Base-by-base conservation (phyloP, 2,113 vertebrate species). In the Dromiciops gliroides region DNA sequence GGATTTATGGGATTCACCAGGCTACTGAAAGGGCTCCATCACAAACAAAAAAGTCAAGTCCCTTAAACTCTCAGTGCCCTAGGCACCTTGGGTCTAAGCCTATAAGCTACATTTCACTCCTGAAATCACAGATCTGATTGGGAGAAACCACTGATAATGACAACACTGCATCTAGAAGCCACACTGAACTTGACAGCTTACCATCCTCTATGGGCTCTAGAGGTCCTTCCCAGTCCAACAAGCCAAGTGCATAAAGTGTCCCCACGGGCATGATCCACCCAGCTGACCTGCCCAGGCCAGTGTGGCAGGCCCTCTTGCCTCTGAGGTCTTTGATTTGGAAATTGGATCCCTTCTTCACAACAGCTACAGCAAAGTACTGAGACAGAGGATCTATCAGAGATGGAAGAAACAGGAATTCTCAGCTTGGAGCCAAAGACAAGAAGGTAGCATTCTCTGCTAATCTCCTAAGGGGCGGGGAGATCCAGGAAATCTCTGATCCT, bases 181-280 rank as follows among this genome's bases (percentile, higher is more conserved):
- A 83, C 67, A 37, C 26, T 67, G 56, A 14, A 67, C 31, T 37
- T 37, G 60, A 12, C 60, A 67, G 12, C 67, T 83, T 83, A 83
- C 67, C 37, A 2, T 83, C 67, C 19, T 83, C 67, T 7, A 83
- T 44, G 2, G 98, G 94, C 97, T 51, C 91, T 0, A 92, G 96
- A 2, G 97, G 95, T 88, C 97, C 94, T 6, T 96, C 94, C 37
- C 97, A 14, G 0, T 56, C 37, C 93, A 98, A 89, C 89, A 26
- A 44, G 16, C 37, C 37, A 0, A 48, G 48, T 0, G 26, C 53
- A 52, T 99, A 14, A 28, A 99, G 98, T 0, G 11, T 97, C 91
- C 99, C 99, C 0, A 99, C 96, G 0, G 99, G 99, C 93, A 99
- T 95, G 83, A 97, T 98, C 99, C 99, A 99, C 91, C 99, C 99